These are phyloP conservation scores for Palaemon carinicauda DNA, from an alignment of 1,140 invertebrate species.

Conservation along the genomic window DNA sequence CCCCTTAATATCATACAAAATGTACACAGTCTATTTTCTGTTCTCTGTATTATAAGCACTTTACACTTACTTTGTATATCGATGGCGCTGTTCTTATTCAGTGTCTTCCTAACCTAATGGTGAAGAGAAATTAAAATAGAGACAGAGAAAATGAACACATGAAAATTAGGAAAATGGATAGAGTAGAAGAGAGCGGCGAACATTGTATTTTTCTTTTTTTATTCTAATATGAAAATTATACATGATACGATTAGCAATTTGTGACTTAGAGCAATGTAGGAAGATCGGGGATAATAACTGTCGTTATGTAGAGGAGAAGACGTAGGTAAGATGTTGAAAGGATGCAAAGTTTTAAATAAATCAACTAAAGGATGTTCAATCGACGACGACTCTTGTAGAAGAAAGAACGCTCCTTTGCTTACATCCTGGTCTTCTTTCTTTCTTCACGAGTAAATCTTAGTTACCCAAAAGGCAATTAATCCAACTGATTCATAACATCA, in stretches of 20 bases:
- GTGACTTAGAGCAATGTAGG: not conserved
- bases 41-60: not conserved
- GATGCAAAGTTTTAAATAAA: too few relatives aligned
- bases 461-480: too few relatives aligned
- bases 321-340: too few relatives aligned
- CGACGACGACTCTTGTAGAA: too few relatives aligned
- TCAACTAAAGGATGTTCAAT: too few relatives aligned
- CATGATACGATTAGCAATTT: slow-evolving; percentile 28
- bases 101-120: slow-evolving; percentile 33
- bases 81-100: slow-evolving; percentile 30
- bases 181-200: slow-evolving; percentile 42
- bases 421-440: too few relatives aligned
- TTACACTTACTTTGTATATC: slow-evolving; percentile 29
- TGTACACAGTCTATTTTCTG: slow-evolving; percentile 45
- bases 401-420: too few relatives aligned
- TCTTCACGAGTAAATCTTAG: too few relatives aligned
- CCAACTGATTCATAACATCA: too few relatives aligned
- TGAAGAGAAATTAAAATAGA: slow-evolving; percentile 3
- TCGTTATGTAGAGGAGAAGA: too few relatives aligned
- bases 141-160: slow-evolving; percentile 22
- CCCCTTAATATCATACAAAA: slow-evolving; percentile 41
- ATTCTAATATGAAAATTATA: slow-evolving; percentile 28
- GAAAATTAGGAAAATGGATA: slow-evolving; percentile 31
- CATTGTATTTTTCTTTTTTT: not conserved
- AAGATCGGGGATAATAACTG: not conserved